These are phyloP conservation scores for Drosophila insularis DNA, from an alignment of 1,140 invertebrate genomes.

Conservation along the genomic window DNA sequence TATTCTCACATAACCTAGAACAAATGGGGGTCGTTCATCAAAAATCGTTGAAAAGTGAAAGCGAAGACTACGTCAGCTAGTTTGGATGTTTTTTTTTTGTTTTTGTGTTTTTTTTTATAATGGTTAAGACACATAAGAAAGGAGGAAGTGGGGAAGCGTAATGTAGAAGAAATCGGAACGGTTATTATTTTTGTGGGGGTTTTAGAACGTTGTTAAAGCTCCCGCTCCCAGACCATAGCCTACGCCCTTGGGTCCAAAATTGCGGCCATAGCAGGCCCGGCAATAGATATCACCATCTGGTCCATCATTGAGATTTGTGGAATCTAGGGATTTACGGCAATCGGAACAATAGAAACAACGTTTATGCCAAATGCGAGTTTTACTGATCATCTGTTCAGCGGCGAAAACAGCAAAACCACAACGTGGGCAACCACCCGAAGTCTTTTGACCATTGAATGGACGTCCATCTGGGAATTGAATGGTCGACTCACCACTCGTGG, in stretches of 20 bases:
- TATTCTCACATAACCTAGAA: slow-evolving; percentile 78
- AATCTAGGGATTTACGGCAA: slow-evolving; percentile 96
- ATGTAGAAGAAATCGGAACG: slow-evolving; percentile 56
- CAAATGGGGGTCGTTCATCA: slow-evolving; percentile 72
- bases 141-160: slow-evolving; percentile 10
- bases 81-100: slow-evolving; percentile 13
- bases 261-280: slow-evolving; percentile 94
- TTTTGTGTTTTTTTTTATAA: slow-evolving; percentile 18
- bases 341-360: slow-evolving; percentile 97
- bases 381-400: slow-evolving; percentile 97
- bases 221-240: slow-evolving; percentile 94
- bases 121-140: slow-evolving; percentile 53
- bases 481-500: slow-evolving; percentile 88
- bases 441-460: slow-evolving; percentile 84
- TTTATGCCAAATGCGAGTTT: slow-evolving; percentile 96
- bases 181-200: slow-evolving; percentile 35
- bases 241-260: slow-evolving; percentile 97
- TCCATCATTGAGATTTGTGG: slow-evolving; percentile 94
- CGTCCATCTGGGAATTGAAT: slow-evolving; percentile 85
- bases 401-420: slow-evolving; percentile 95
- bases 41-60: slow-evolving; percentile 75
- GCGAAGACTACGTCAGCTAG: slow-evolving; percentile 75
- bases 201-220: slow-evolving; percentile 92
- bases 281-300: slow-evolving; percentile 98
- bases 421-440: slow-evolving; percentile 88